phyloP scores from a whole-genome alignment of 2,797 vertebrate genomes.

The Rhinophrynus dorsalis region DNA sequence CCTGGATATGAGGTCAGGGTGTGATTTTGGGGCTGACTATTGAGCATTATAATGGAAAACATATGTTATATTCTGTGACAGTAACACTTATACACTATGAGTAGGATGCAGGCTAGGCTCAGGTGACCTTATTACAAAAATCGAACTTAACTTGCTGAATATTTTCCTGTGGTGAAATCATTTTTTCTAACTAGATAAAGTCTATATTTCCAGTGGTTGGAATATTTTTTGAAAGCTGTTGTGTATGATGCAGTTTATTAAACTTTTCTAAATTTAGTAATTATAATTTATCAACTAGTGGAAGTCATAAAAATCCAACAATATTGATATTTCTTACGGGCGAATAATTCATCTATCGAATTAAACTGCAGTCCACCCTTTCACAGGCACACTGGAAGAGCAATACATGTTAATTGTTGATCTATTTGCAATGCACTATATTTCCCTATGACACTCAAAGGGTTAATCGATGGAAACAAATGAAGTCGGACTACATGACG shows the following conservation, averaged over 20 bases:
- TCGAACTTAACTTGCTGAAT: background rate
- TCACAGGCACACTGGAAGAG: too few relatives aligned
- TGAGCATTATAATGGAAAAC: slow-evolving; percentile 34
- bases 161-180: background rate
- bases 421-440: too few relatives aligned
- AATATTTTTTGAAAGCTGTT: background rate
- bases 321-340: too few relatives aligned
- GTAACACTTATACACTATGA: slow-evolving; percentile 3
- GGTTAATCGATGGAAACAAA: too few relatives aligned
- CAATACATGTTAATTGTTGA: too few relatives aligned
- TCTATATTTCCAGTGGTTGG: background rate
- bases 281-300: too few relatives aligned
- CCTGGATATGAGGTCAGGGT: slow-evolving; percentile 34
- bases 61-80: slow-evolving; percentile 31
- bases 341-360: too few relatives aligned
- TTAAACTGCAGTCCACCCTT: too few relatives aligned
- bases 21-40: slow-evolving; percentile 25
- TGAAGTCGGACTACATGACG: too few relatives aligned
- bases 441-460: too few relatives aligned
- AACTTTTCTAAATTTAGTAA: too few relatives aligned
- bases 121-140: slow-evolving; percentile 12
- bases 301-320: too few relatives aligned
- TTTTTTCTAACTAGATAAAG: background rate
- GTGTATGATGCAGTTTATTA: background rate
- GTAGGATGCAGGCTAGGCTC: slow-evolving; percentile 2